Conservation (phyloP, 2,797 vertebrate genomes). For the Fratercula arctica region DNA sequence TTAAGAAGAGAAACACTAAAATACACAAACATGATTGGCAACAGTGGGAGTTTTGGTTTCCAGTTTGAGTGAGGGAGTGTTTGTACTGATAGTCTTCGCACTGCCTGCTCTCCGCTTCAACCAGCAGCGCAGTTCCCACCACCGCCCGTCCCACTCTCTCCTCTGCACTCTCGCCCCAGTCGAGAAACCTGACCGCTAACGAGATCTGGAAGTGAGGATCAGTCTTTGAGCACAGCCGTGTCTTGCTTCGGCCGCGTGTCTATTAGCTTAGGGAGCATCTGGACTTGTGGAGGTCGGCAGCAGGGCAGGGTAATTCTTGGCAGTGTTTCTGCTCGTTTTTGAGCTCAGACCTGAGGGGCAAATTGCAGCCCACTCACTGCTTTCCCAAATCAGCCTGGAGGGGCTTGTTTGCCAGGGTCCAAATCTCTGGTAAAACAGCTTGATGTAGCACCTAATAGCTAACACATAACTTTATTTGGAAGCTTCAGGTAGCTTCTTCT, state of each 20-base stretch:
- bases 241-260: background rate
- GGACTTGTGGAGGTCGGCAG: background rate
- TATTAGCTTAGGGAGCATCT: background rate
- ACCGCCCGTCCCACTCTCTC: background rate
- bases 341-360: background rate
- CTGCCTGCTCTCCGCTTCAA: background rate
- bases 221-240: background rate
- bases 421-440: conserved; percentile 36
- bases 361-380: conserved; percentile 1
- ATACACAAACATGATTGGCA: background rate
- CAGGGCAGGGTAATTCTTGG: conserved; percentile 16
- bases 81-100: background rate
- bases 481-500: background rate
- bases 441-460: background rate
- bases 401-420: too few species aligned
- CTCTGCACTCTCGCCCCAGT: background rate
- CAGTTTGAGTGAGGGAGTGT: background rate
- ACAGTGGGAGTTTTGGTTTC: background rate
- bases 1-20: background rate
- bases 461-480: background rate
- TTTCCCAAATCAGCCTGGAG: background rate
- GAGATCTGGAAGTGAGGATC: background rate
- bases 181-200: background rate
- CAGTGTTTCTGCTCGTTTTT: background rate
- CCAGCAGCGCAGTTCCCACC: background rate